phyloP scores from a whole-genome alignment of 35 echinoderm and acorn worm genomes.

The Patiria miniata region DNA sequence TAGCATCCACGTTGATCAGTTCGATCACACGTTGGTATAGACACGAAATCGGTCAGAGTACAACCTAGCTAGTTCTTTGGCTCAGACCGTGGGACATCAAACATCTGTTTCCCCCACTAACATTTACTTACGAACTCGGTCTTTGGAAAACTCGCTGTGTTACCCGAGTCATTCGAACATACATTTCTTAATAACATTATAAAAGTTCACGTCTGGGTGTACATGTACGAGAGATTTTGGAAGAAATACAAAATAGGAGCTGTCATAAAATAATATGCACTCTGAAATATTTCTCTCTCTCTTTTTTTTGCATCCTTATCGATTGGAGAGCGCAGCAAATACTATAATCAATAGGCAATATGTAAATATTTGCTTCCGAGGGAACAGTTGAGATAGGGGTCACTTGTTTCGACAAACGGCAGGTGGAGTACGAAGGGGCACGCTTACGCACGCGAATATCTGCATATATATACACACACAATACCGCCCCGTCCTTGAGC shows the following conservation, averaged over 20 bases:
- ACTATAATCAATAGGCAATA: constrained; percentile 29
- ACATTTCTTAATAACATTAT: no score
- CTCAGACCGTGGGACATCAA: not conserved
- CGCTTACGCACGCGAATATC: constrained; percentile 42
- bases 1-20: no score
- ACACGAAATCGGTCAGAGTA: not conserved
- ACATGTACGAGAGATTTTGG: no score
- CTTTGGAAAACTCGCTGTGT: no score
- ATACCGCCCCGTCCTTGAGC: constrained; percentile 8
- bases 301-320: not conserved
- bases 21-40: not conserved
- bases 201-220: no score
- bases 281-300: no score
- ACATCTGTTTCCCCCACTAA: not conserved
- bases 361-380: constrained; percentile 20
- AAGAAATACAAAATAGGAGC: no score
- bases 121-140: no score
- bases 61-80: not conserved
- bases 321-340: constrained; percentile 13
- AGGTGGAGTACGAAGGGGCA: constrained; percentile 19
- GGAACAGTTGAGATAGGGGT: not conserved
- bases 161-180: no score
- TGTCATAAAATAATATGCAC: no score
- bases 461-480: constrained; percentile 19
- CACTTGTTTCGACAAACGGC: not conserved